Evolutionary conservation across 2,888 invertebrate genomes (phyloP).

Genomic region (Uropetala carovei): DNA sequence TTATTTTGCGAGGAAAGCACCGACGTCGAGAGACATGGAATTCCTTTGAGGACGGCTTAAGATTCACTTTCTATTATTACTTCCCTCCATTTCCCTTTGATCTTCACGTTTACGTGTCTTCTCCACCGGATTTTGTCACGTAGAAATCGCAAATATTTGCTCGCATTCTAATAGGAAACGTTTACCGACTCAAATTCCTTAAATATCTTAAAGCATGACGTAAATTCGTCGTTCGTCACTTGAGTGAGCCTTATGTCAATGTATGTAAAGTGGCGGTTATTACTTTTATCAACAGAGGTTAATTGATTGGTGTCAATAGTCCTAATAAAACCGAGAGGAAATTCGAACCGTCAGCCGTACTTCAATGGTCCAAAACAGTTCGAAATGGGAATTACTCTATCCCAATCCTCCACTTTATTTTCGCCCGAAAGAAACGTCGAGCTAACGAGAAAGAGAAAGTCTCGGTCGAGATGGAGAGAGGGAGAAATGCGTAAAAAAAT

Average conservation of each 20-base stretch:
- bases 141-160: slow-evolving; percentile 19
- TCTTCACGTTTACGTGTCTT: neutral
- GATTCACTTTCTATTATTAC: neutral
- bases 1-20: too few relatives aligned
- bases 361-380: too few relatives aligned
- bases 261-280: neutral
- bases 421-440: too few relatives aligned
- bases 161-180: neutral
- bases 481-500: too few relatives aligned
- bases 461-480: too few relatives aligned
- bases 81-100: neutral
- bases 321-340: too few relatives aligned
- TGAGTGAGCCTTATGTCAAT: neutral
- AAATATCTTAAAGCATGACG: neutral
- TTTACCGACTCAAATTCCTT: neutral
- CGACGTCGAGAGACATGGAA: neutral
- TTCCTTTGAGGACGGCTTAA: neutral
- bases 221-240: neutral
- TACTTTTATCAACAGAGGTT: neutral
- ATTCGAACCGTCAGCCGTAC: too few relatives aligned
- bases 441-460: too few relatives aligned
- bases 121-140: neutral
- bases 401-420: too few relatives aligned
- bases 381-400: too few relatives aligned
- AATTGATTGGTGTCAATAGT: neutral